These are phyloP conservation scores for Hipposideros larvatus DNA, from an alignment of 2,797 vertebrate genomes.

Conservation along the genomic window DNA sequence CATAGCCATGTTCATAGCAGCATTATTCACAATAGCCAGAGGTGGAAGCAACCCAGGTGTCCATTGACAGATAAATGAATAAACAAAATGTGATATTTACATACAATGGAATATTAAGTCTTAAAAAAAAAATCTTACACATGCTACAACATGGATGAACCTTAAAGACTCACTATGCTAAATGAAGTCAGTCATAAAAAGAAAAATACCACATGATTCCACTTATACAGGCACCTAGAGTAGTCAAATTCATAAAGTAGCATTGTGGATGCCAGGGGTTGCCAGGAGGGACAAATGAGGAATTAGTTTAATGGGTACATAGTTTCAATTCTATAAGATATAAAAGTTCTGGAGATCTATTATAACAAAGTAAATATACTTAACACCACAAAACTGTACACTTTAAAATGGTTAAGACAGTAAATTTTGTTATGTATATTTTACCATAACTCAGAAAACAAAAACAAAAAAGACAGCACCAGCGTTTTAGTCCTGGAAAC, in stretches of 20 bases:
- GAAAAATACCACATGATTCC: neutral
- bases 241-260: neutral
- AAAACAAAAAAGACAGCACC: neutral
- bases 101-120: no score
- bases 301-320: neutral
- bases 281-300: neutral
- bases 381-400: neutral
- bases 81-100: neutral
- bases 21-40: neutral
- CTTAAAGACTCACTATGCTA: neutral
- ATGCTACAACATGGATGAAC: neutral
- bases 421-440: neutral
- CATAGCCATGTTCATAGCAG: neutral
- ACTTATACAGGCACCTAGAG: neutral
- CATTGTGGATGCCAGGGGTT: no score
- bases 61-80: neutral
- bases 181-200: neutral
- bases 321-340: neutral
- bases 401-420: neutral
- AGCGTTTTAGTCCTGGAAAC: neutral
- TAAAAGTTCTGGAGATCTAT: neutral
- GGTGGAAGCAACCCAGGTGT: neutral
- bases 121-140: neutral
- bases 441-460: neutral
- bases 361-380: neutral